phyloP scores from a whole-genome alignment of 1,140 invertebrate species.

The Amphibalanus amphitrite region DNA sequence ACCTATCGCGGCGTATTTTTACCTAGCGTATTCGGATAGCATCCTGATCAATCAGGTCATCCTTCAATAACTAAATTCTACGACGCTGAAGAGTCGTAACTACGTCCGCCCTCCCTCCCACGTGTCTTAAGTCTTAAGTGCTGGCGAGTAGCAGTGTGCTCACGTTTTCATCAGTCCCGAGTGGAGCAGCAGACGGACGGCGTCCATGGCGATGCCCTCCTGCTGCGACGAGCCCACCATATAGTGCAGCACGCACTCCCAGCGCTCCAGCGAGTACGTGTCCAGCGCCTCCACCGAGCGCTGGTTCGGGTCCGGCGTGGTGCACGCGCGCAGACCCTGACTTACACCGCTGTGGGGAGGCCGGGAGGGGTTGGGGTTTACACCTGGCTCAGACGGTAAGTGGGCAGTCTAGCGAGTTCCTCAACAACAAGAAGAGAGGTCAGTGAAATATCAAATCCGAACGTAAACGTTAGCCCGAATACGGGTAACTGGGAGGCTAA shows the following conservation, averaged over 20 bases:
- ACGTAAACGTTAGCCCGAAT: too few relatives aligned
- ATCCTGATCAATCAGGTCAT: too few relatives aligned
- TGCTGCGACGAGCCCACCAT: constrained; percentile 75
- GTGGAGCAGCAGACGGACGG: constrained; percentile 74
- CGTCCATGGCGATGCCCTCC: constrained; percentile 82
- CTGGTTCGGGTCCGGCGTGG: constrained; percentile 73
- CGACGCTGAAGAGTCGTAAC: too few relatives aligned
- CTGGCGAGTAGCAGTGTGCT: too few relatives aligned
- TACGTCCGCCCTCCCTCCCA: neutral
- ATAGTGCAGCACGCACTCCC: constrained; percentile 93
- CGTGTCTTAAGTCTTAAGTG: too few relatives aligned
- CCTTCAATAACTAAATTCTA: too few relatives aligned
- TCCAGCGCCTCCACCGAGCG: constrained; percentile 77
- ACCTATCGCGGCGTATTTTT: too few relatives aligned
- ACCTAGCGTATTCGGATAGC: too few relatives aligned
- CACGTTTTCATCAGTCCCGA: constrained; percentile 68
- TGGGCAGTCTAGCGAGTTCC: neutral
- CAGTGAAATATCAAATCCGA: too few relatives aligned
- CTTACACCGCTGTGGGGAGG: neutral
- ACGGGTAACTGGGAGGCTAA: neutral
- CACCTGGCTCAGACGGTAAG: neutral
- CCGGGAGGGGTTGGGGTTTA: neutral
- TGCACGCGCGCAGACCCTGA: constrained; percentile 44
- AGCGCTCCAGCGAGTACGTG: constrained; percentile 78
- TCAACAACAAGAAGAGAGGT: neutral